Base-by-base conservation (phyloP, 1,140 invertebrate species). In the Dendrolimus punctatus region DNA sequence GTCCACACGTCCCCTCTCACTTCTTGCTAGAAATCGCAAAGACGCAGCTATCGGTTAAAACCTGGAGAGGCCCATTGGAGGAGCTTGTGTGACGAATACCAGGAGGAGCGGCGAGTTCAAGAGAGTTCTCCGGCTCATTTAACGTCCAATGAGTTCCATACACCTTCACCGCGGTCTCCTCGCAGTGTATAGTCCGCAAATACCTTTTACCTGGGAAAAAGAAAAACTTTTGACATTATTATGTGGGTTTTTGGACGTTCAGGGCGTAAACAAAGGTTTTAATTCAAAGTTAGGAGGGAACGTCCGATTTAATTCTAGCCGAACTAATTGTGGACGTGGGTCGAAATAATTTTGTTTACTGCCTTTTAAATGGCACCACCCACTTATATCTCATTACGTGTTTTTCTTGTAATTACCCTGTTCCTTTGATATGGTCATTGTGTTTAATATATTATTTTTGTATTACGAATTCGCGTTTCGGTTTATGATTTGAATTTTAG, bases 281-380 rank as follows among this genome's bases (percentile, higher is more conserved):
- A 84, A 82, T 85, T 80, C 76, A 70, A 73, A 63, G 60, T 64
- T 81, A 74, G 66, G 70, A 70, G 67, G 71, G 70, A 78, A 77
- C 71, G 67, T 78, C 70, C 73, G 71, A 75, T 76, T 82, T 81
- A 76, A 74, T 82, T 80, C 82, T 85, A 84, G 77, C 66, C 61
- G 82, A 85, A 85, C 82, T 85, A 85, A 85, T 85, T 85, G 82
- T 53, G 55, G 57, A 64, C 77, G 80, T 85, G 74, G 82, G 82
- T 72, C 62, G 78, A 72, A 70, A 78, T 81, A 83, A 83, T 80
- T 85, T 72, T 83, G 82, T 83, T 85, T 85, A 83, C 78, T 80
- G 73, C 78, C 70, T 80, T 79, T 81, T 80, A 83, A 83, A 79
- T 65, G 79, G 74, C 66, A 72, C 74, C 78, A 78, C 80, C 79